Evolutionary conservation across 2,113 vertebrate genomes (phyloP).

Genomic region (Python bivittatus): DNA sequence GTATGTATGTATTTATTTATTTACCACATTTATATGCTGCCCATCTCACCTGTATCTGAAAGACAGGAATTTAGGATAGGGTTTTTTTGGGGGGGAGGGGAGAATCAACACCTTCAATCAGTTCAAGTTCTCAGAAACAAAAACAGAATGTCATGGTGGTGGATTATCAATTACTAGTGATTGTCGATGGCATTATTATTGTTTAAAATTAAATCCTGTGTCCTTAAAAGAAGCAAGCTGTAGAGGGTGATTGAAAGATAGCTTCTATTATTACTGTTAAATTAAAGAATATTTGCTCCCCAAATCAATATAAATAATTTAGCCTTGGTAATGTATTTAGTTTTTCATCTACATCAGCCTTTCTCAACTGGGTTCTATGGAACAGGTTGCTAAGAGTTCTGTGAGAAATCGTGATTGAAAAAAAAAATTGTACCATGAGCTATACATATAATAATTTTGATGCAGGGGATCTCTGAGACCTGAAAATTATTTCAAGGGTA

Average conservation of each 20-base stretch:
- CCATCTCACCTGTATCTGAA: neutral
- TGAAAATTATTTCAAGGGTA: neutral
- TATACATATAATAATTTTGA: neutral
- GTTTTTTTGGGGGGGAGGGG: neutral
- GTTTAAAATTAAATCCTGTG: neutral
- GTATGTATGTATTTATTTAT: too few species aligned
- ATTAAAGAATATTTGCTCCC: neutral
- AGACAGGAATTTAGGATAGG: neutral
- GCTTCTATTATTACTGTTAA: neutral
- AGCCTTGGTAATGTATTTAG: neutral
- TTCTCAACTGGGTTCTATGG: neutral
- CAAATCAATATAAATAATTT: neutral
- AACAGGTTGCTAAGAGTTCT: neutral
- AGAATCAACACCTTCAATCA: neutral
- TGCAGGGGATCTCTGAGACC: neutral
- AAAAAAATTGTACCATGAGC: neutral
- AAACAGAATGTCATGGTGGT: neutral
- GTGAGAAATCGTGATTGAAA: neutral
- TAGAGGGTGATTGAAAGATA: neutral
- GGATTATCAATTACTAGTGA: neutral
- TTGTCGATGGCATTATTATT: neutral
- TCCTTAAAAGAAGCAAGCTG: neutral
- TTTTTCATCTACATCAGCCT: neutral
- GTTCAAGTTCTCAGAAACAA: neutral
- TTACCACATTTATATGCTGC: too few species aligned